Evolutionary conservation across 2,113 vertebrate species (phyloP), one percentile per base, ranked within the genome.

Genomic region (Phodopus roborovskii): DNA sequence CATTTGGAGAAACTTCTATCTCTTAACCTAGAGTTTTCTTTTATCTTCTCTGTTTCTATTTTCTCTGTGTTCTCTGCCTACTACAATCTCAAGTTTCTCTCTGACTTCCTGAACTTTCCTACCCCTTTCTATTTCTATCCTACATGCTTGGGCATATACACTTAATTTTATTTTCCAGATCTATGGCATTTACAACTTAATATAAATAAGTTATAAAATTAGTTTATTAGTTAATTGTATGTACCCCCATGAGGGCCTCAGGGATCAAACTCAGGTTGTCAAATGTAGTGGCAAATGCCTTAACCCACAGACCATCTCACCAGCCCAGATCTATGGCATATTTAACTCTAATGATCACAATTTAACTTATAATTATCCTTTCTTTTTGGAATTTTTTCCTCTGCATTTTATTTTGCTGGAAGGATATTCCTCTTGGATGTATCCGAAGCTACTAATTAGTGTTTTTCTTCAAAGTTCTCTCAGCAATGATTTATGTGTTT

Each of bases 331-430:
- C 36, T 91, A 58, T 39, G 82, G n/a, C 17, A 45, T 84, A 81
- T 96, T 96, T 58, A 64, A 88, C 94, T 64, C 94, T 28, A 62
- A 26, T 36, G 50, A 83, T 73, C 73, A 12, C 48, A 42, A 88
- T 90, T 94, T 78, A 89, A 74, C 91, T 82, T 90, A 26, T 60
- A 84, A 48, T 86, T 39, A 10, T 48, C 85, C 20, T 90, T 96
- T 85, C 73, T 71, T 58, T 13, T 70, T 95, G 74, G 24, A 53
- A 10, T 48, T 58, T 93, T 93, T 94, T 62, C 64, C 84, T 73
- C 87, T 42, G 22, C 56, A 50, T 39, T 77, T 60, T 90, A 56
- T 92, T 73, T 90, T 92, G 68, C 36, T 73, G 66, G 48, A 24
- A 89, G 60, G 91, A 68, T 92, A 84, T 93, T 88, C 77, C 75